Evolutionary conservation across 2,113 vertebrate species (phyloP).

Genomic region (Laticauda colubrina): DNA sequence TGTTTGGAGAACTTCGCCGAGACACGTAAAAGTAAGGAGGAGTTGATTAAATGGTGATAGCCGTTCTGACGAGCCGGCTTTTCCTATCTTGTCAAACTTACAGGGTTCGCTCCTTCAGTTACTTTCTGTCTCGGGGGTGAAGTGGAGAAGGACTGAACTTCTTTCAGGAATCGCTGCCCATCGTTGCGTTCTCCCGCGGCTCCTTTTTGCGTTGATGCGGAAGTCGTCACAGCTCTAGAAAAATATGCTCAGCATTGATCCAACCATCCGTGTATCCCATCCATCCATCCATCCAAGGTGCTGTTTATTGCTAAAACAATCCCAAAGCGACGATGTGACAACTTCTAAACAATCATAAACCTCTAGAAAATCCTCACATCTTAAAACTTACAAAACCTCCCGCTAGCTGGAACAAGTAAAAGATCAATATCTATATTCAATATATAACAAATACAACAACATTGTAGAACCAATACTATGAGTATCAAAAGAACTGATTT

Average conservation of each 20-base stretch:
- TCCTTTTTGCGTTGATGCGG: background rate
- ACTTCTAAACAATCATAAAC: background rate
- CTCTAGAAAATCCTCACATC: background rate
- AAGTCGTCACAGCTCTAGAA: background rate
- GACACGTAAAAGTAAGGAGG: background rate
- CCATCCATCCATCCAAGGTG: background rate
- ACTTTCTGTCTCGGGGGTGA: background rate
- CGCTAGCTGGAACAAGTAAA: background rate
- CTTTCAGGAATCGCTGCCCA: background rate
- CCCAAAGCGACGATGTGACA: background rate
- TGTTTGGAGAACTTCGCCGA: background rate
- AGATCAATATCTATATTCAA: background rate
- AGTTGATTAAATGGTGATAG: background rate
- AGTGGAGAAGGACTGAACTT: background rate
- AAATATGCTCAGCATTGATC: background rate
- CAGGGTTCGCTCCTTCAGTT: background rate
- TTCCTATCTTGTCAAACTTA: background rate
- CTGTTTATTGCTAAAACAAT: background rate
- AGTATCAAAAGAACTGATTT: background rate
- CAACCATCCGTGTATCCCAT: background rate
- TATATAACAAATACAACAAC: background rate
- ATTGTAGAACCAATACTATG: background rate
- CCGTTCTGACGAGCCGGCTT: background rate
- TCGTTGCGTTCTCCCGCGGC: background rate
- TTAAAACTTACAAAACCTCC: background rate